phyloP scores from a whole-genome alignment of 2,888 invertebrate species.

The Drosophila neoperkinsi region DNA sequence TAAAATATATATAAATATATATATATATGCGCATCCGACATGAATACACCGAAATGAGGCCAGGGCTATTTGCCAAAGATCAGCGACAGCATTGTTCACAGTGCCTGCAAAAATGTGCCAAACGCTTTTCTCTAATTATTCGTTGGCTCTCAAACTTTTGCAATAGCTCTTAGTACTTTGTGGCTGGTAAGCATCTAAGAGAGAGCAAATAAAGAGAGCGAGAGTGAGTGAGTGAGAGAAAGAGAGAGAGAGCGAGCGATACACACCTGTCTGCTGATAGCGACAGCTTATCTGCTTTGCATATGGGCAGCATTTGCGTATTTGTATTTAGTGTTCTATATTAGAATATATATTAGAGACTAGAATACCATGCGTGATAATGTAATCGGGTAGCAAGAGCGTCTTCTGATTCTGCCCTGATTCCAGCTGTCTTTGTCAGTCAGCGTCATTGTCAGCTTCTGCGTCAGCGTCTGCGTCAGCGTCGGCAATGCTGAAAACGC shows the following conservation, averaged over 20 bases:
- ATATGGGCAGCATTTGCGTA: constrained; percentile 23
- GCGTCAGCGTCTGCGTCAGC: constrained; percentile 4
- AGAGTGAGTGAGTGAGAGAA: constrained; percentile 7
- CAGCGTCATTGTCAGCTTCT: background rate
- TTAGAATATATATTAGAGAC: background rate
- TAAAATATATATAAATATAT: too few relatives aligned
- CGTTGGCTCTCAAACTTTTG: background rate
- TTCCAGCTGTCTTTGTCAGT: background rate
- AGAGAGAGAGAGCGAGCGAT: background rate
- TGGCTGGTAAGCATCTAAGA: constrained; percentile 2
- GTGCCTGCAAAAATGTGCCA: background rate
- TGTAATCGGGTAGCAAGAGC: constrained; percentile 41
- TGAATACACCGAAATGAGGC: constrained; percentile 31
- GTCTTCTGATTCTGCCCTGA: constrained; percentile 22
- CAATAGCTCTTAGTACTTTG: background rate
- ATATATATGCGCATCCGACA: constrained; percentile 37
- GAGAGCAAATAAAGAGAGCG: background rate
- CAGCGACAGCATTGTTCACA: constrained; percentile 26
- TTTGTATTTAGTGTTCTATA: background rate
- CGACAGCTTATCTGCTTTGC: constrained; percentile 41
- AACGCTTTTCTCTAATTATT: background rate
- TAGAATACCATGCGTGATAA: constrained; percentile 34
- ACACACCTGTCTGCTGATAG: constrained; percentile 41
- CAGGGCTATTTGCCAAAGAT: constrained; percentile 47
- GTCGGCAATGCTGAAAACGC: constrained; percentile 19